Evolutionary conservation across 1,140 invertebrate genomes (phyloP), one percentile per base, ranked within the genome.

Genomic region (Leucophenga varia): DNA sequence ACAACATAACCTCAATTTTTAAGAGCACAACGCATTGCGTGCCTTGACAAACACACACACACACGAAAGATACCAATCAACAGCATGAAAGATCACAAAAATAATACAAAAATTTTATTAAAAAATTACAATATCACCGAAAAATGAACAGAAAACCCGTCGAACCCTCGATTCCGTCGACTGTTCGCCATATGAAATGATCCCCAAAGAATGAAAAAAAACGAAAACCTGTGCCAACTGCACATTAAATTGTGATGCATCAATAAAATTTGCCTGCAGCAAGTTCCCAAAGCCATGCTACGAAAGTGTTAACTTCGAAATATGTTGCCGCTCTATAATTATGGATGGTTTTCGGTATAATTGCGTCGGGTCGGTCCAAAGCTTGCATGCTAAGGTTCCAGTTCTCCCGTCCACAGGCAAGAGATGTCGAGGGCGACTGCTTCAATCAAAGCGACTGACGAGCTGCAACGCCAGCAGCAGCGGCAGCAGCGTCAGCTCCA

Each of bases 281-380:
- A 54, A 59, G 47, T 70, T 69, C 61, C 65, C 61, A 64, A 67
- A 67, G 63, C 64, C 59, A 65, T 59, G 63, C 52, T 69, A 70
- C 69, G 64, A 72, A 72, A 72, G 69, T 72, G 69, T 72, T 72
- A 72, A 72, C 69, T 72, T 72, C 61, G 69, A 64, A 67, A 72
- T 59, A 60, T 51, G 50, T 67, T 49, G 61, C 69, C 69, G 69
- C 69, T 64, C 69, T 72, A 61, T 72, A 72, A 72, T 72, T 72
- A 72, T 67, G 64, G 56, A 63, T 67, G 64, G 59, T 49, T 67
- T 67, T 67, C 51, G 64, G 56, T 67, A 67, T 67, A 67, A 67
- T 67, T 67, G 63, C 63, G 49, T 28, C 44, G 31, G n/a, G n/a
- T n/a, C n/a, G n/a, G n/a, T 18, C 12, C 18, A 34, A 42, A 37